Evolutionary conservation across 1,140 invertebrate genomes (phyloP).

Genomic region (Cylas formicarius): DNA sequence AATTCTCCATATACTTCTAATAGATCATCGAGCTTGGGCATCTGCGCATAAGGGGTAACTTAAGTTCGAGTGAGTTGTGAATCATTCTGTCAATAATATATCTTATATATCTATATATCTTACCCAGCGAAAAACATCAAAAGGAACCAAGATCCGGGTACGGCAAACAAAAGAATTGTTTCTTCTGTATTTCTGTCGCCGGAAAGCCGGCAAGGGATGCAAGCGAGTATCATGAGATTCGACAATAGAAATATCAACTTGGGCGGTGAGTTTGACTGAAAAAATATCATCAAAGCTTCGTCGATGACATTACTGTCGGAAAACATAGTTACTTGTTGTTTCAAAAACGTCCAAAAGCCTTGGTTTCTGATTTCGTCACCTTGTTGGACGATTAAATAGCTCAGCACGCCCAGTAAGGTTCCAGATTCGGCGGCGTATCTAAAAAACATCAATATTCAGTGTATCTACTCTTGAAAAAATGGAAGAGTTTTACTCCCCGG

Average conservation of each 20-base stretch:
- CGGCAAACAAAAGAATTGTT: constrained; percentile 81
- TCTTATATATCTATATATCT: too few relatives aligned
- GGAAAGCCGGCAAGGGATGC: constrained; percentile 80
- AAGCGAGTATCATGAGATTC: constrained; percentile 85
- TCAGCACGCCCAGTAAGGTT: constrained; percentile 76
- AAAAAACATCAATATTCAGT: constrained; percentile 1
- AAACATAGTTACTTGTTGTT: constrained; percentile 71
- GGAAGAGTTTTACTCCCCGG: too few relatives aligned
- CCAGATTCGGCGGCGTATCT: constrained; percentile 66
- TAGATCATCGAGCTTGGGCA: too few relatives aligned
- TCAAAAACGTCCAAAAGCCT: constrained; percentile 81
- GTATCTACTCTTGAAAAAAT: too few relatives aligned
- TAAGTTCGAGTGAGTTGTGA: too few relatives aligned
- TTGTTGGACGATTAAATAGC: constrained; percentile 86
- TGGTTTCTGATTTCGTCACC: constrained; percentile 91
- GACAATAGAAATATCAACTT: constrained; percentile 91
- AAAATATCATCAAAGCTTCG: constrained; percentile 25
- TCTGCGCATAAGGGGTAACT: too few relatives aligned
- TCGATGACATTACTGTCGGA: too few relatives aligned
- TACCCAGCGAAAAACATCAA: constrained; percentile 98
- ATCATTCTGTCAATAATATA: too few relatives aligned
- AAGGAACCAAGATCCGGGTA: constrained; percentile 94
- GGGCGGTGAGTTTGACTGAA: constrained; percentile 83
- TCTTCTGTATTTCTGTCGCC: constrained; percentile 76
- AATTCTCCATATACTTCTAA: too few relatives aligned